These are phyloP conservation scores for Aphaenogaster floridana DNA, from an alignment of 1,140 invertebrate genomes.

Conservation along the genomic window DNA sequence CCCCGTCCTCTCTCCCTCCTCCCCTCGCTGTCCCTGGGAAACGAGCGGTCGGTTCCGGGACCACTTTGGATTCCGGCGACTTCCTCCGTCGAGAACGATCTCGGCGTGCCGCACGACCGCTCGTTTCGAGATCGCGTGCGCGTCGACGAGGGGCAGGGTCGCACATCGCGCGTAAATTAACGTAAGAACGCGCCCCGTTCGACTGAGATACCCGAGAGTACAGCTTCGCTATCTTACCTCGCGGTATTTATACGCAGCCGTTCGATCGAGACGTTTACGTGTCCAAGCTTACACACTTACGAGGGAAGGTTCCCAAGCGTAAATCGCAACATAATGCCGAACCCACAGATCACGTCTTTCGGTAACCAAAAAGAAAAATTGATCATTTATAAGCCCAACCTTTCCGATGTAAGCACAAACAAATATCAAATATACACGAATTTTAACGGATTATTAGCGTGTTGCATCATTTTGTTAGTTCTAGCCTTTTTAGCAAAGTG, in stretches of 20 bases:
- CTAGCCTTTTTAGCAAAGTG: no score
- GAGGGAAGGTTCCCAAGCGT: no score
- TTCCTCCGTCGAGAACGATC: constrained; percentile 18
- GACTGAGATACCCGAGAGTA: background rate
- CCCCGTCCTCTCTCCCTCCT: background rate
- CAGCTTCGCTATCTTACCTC: background rate
- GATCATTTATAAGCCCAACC: no score
- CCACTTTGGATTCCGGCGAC: constrained; percentile 19
- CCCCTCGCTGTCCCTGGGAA: background rate
- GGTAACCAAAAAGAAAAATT: no score
- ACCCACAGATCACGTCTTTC: no score
- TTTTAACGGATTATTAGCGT: no score
- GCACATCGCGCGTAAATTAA: background rate
- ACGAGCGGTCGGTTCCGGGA: constrained; percentile 53
- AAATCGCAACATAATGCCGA: no score
- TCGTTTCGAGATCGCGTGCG: constrained; percentile 24
- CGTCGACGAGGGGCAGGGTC: background rate
- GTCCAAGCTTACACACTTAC: background rate
- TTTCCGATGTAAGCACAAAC: no score
- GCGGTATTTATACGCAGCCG: background rate
- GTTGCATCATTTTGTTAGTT: no score
- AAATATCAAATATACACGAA: no score
- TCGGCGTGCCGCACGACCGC: constrained; percentile 8
- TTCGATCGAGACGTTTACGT: background rate
- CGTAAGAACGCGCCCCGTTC: background rate